phyloP scores from a whole-genome alignment of 92 coral and sea anemone species.

The Pocillopora grandis region DNA sequence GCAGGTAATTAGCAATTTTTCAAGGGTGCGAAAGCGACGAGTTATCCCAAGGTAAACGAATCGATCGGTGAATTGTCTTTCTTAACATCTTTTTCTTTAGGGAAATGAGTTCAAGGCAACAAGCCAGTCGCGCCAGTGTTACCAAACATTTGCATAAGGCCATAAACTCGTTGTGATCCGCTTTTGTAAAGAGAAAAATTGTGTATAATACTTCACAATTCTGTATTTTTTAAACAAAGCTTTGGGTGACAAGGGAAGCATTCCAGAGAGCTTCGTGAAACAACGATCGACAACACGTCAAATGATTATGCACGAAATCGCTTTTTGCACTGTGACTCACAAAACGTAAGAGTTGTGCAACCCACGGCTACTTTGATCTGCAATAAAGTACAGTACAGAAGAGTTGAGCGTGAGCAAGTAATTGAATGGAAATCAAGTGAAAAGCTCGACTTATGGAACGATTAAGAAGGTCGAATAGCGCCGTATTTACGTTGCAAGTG shows the following conservation, averaged over 20 bases:
- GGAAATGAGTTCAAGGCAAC: background rate
- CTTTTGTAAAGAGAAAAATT: background rate
- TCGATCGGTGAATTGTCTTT: background rate
- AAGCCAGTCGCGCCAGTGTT: background rate
- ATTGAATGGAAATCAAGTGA: conserved; percentile 9
- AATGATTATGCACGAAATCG: background rate
- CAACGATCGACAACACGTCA: background rate
- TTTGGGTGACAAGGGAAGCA: background rate
- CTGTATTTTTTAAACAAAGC: background rate
- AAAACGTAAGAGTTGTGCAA: background rate
- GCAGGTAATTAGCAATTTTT: background rate
- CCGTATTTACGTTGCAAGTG: background rate
- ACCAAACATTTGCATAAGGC: background rate
- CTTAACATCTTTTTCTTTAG: background rate
- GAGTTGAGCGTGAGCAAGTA: background rate
- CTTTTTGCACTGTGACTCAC: conserved; percentile 1
- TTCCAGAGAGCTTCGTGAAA: conserved; percentile 4
- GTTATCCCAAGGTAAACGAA: background rate
- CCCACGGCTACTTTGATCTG: background rate
- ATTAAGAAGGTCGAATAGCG: conserved; percentile 3
- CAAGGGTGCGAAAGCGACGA: background rate
- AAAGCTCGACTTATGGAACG: conserved; percentile 19
- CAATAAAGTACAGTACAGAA: background rate
- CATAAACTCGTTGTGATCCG: no score
- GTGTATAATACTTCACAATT: background rate